Conservation (phyloP, 2,113 vertebrate genomes). For the Boulengeromyrus knoepffleri region DNA sequence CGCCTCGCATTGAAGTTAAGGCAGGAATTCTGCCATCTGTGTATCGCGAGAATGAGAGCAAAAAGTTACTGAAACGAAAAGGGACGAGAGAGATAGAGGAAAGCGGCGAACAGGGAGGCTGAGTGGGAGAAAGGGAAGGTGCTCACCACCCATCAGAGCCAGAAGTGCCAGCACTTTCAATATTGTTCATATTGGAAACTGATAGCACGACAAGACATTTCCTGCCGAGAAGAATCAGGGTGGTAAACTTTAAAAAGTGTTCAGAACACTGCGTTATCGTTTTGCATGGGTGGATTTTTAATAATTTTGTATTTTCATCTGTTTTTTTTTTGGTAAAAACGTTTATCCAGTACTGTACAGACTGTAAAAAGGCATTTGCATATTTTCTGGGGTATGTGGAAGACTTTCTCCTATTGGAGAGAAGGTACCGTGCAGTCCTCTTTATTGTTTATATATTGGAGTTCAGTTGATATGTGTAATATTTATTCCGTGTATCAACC, state of each 20-base stretch:
- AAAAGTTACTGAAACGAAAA: conserved; percentile 34
- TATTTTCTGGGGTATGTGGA: conserved; percentile 24
- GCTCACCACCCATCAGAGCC: conserved; percentile 46
- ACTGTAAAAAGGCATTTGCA: conserved; percentile 18
- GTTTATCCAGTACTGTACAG: conserved; percentile 13
- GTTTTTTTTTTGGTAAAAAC: not conserved
- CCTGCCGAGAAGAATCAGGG: conserved; percentile 35
- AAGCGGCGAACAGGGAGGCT: conserved; percentile 13
- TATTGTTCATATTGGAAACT: conserved; percentile 41
- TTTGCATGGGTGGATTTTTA: conserved; percentile 12
- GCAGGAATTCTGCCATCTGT: conserved; percentile 23
- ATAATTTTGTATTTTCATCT: not conserved
- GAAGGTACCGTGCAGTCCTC: conserved; percentile 19
- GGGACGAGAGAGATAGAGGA: conserved; percentile 25
- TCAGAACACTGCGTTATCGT: not conserved
- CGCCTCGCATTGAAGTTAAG: not conserved
- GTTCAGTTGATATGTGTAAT: not conserved
- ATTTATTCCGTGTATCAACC: conserved; percentile 1
- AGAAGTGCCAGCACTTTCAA: conserved; percentile 48
- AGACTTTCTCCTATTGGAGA: conserved; percentile 31
- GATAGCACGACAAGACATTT: conserved; percentile 38
- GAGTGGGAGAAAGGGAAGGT: conserved; percentile 20
- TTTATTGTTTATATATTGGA: not conserved
- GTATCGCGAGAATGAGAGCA: conserved; percentile 56
- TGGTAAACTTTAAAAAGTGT: conserved; percentile 28